phyloP scores from a whole-genome alignment of 2,797 vertebrate genomes.

The Phaenicophaeus curvirostris region DNA sequence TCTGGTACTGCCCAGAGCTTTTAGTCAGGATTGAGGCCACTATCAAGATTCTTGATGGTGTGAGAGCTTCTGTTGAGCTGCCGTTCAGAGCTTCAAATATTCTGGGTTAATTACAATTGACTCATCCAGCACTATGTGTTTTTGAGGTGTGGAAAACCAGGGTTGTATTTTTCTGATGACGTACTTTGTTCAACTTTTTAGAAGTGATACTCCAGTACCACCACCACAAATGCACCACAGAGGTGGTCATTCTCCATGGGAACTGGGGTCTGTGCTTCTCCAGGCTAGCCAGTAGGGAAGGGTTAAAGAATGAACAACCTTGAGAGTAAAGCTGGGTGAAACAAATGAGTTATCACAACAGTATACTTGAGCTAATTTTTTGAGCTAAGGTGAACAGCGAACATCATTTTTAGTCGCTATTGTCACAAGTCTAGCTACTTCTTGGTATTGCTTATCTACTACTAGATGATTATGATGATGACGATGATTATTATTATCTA shows the following conservation, averaged over 20 bases:
- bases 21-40: not conserved
- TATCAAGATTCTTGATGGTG: not conserved
- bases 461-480: no score
- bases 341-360: not conserved
- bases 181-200: not conserved
- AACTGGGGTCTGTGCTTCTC: not conserved
- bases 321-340: not conserved
- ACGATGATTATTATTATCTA: no score
- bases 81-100: not conserved
- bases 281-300: not conserved
- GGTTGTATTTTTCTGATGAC: not conserved
- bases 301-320: not conserved
- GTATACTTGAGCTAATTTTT: not conserved
- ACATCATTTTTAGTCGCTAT: not conserved
- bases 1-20: not conserved
- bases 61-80: not conserved
- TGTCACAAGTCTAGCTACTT: not conserved
- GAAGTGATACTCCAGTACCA: not conserved
- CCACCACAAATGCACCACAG: not conserved
- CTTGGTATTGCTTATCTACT: no score
- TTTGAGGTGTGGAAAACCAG: not conserved
- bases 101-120: not conserved
- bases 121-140: accelerated
- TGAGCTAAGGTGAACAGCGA: not conserved
- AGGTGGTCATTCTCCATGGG: not conserved